Percentiles rank a stretch among this genome's conserved stretches.
phyloP scores from a whole-genome alignment of 2,888 invertebrate genomes.

The Agrotis clavis region DNA sequence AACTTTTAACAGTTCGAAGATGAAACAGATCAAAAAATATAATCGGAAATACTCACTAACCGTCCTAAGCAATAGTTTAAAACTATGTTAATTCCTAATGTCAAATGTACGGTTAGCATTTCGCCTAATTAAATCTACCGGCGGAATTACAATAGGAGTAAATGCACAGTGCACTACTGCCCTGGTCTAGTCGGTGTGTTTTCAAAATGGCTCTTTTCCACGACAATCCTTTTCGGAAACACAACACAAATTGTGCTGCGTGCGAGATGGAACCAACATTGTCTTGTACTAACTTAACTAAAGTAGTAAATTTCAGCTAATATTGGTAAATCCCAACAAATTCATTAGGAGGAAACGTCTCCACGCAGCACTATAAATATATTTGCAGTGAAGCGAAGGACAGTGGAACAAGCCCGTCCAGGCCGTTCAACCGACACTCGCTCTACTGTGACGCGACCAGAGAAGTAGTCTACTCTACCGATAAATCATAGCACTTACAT shows the following conservation, averaged over 20 bases:
- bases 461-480: constrained; percentile 85
- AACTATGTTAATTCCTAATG: constrained; percentile 80
- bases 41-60: constrained; percentile 85
- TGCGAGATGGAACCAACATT: constrained; percentile 70
- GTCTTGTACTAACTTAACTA: constrained; percentile 64
- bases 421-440: constrained; percentile 67
- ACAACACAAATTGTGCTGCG: constrained; percentile 94
- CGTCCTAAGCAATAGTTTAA: constrained; percentile 81
- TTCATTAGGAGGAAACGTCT: constrained; percentile 63
- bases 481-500: constrained; percentile 82
- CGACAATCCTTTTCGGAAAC: constrained; percentile 95
- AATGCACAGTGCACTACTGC: constrained; percentile 88
- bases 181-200: constrained; percentile 94
- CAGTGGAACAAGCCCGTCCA: constrained; percentile 54
- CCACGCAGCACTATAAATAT: constrained; percentile 72
- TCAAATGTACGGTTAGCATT: constrained; percentile 82
- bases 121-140: constrained; percentile 80
- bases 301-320: constrained; percentile 64
- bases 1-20: constrained; percentile 83
- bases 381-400: constrained; percentile 84
- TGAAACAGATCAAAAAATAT: constrained; percentile 87
- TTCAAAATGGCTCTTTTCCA: constrained; percentile 97
- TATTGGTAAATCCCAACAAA: constrained; percentile 57
- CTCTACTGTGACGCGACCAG: constrained; percentile 85
- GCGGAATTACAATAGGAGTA: constrained; percentile 81